Base-by-base conservation (phyloP, 2,113 vertebrate genomes). In the Datnioides undecimradiatus region DNA sequence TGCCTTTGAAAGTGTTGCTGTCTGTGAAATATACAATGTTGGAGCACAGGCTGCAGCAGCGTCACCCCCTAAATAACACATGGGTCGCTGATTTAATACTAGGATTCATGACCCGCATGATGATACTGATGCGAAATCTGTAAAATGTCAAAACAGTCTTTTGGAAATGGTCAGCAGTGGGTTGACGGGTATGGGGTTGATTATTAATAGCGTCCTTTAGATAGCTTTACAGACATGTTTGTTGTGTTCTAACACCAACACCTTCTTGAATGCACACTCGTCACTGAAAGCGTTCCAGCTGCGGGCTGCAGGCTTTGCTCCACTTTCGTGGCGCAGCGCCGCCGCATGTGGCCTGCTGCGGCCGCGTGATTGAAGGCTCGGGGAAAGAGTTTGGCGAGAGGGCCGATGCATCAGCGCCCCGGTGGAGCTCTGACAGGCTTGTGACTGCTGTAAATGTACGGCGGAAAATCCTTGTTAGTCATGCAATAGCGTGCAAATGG, bases 301-400 rank as follows among this genome's bases (percentile, higher is more conserved):
- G 69, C 6, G 34, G 58, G 66, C 73, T 33, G 60, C 14, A 33
- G 65, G 66, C 72, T 65, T 29, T 67, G 25, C 52, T 78, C n/a
- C 59, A 45, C 23, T 57, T 34, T 11, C 13, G 36, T 29, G 69
- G 51, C 51, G 36, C 86, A 1, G 40, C 21, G 60, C 25, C 19
- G 23, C 75, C 23, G 49, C 78, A 73, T 68, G 67, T 62, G 40
- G 41, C 48, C 45, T 73, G 72, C 57, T 11, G 57, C 8, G 21
- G 36, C 46, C 5, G 19, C 21, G 54, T 80, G 86, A 87, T 83
- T 70, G 84, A 88, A 76, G 57, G 72, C 74, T 86, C 6, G 16
- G 63, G 51, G 59, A 45, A 48, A 21, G 77, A 38, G 52, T 69
- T 66, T 23, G 73, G 23, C 25, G 66, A 74, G 34, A 46, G 76